Percentiles rank a stretch among this genome's conserved stretches.
These are phyloP conservation scores for Leptodactylus fallax DNA, from an alignment of 2,797 vertebrate species.

Conservation along the genomic window DNA sequence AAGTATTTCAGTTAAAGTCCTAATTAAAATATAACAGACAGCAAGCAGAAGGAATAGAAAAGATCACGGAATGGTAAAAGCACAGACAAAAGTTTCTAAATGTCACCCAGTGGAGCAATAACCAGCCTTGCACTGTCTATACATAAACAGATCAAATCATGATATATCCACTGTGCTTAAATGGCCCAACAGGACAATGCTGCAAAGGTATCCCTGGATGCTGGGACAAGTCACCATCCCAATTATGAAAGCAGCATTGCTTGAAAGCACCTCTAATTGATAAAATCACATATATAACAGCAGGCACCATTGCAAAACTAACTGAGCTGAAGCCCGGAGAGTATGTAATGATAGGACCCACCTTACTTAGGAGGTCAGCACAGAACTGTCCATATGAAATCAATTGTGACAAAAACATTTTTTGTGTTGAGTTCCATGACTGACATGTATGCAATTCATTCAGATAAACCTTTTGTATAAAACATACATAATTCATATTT, in stretches of 20 bases:
- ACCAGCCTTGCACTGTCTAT: neutral
- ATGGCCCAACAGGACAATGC: neutral
- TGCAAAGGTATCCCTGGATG: neutral
- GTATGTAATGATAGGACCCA: neutral
- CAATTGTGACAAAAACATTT: neutral
- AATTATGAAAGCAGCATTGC: neutral
- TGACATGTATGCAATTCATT: neutral
- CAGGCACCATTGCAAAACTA: neutral
- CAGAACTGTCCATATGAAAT: neutral
- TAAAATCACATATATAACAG: neutral
- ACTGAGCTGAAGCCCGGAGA: neutral
- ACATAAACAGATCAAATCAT: slow-evolving; percentile 8
- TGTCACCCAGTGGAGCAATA: slow-evolving; percentile 28
- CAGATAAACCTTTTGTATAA: neutral
- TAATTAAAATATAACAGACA: slow-evolving; percentile 71
- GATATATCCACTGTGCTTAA: neutral
- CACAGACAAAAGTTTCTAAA: slow-evolving; percentile 38
- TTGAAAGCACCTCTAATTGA: neutral
- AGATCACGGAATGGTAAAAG: slow-evolving; percentile 49
- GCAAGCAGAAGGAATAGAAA: slow-evolving; percentile 59
- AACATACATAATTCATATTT: neutral
- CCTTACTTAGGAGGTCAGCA: neutral
- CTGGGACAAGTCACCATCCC: neutral
- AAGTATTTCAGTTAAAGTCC: slow-evolving; percentile 70
- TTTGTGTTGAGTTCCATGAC: neutral